Percentiles rank a stretch among this genome's conserved stretches.
These are phyloP conservation scores for Gymnoscelis rufifasciata DNA, from an alignment of 2,888 invertebrate genomes.

Conservation along the genomic window DNA sequence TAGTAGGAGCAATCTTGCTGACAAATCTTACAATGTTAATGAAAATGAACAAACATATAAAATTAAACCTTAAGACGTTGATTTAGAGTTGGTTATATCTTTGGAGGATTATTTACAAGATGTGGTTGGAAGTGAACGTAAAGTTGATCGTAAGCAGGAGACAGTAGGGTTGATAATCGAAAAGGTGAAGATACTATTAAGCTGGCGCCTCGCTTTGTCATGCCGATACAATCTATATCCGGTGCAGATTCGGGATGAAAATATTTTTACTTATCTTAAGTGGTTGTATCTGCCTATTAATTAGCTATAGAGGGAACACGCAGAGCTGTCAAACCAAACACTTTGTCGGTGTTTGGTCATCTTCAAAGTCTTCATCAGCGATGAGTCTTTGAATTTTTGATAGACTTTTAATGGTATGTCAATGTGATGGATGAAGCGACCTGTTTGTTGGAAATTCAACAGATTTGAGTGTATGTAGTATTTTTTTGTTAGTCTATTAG, in stretches of 20 bases:
- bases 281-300: constrained; percentile 79
- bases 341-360: constrained; percentile 60
- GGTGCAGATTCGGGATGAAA: constrained; percentile 78
- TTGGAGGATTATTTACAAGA: constrained; percentile 27
- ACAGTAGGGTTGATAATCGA: constrained; percentile 31
- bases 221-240: constrained; percentile 76
- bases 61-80: constrained; percentile 34
- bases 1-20: constrained; percentile 39
- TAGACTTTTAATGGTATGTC: constrained; percentile 39
- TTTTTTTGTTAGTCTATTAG: no score
- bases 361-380: constrained; percentile 44
- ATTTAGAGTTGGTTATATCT: constrained; percentile 35
- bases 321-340: constrained; percentile 74
- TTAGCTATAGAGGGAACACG: constrained; percentile 69
- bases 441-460: no score
- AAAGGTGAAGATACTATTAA: constrained; percentile 31
- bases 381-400: constrained; percentile 62
- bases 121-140: constrained; percentile 18
- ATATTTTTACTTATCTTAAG: constrained; percentile 79
- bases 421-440: constrained; percentile 26
- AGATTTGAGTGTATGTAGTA: no score
- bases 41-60: constrained; percentile 34
- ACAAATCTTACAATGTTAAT: constrained; percentile 54
- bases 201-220: constrained; percentile 77
- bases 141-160: constrained; percentile 25